Evolutionary conservation across 2,797 vertebrate species (phyloP).

Genomic region (Pangasius djambal): DNA sequence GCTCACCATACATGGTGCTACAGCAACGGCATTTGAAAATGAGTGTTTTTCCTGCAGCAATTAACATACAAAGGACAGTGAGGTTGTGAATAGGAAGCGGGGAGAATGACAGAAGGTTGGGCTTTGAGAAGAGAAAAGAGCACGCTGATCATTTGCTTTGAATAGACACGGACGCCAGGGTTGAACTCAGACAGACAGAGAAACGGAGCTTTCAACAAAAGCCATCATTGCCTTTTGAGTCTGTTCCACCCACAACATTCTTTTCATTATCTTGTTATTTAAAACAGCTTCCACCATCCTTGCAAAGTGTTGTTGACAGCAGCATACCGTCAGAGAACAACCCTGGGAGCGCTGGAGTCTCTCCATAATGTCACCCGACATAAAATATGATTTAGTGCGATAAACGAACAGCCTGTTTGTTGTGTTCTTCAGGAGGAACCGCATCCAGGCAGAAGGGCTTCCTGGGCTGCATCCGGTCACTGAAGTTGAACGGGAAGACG

Average conservation of each 20-base stretch:
- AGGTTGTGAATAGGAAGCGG: slow-evolving; percentile 35
- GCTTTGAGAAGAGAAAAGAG: slow-evolving; percentile 18
- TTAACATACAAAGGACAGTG: slow-evolving; percentile 46
- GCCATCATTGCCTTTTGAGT: slow-evolving; percentile 38
- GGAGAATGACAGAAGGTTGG: slow-evolving; percentile 38
- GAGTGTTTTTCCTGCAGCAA: slow-evolving; percentile 37
- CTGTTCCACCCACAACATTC: slow-evolving; percentile 46
- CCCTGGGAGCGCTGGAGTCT: background rate
- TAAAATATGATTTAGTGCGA: background rate
- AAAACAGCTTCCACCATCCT: background rate
- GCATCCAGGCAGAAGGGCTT: slow-evolving; percentile 94
- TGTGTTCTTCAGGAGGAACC: slow-evolving; percentile 80
- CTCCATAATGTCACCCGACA: background rate
- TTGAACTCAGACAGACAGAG: slow-evolving; percentile 52
- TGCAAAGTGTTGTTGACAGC: background rate
- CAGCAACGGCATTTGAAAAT: slow-evolving; percentile 7
- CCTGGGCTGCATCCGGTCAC: slow-evolving; percentile 87
- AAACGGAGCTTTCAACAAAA: slow-evolving; percentile 49
- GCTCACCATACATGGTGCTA: background rate
- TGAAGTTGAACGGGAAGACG: slow-evolving; percentile 85
- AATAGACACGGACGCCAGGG: slow-evolving; percentile 38
- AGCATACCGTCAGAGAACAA: background rate
- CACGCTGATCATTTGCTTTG: slow-evolving; percentile 38
- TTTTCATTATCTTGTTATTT: slow-evolving; percentile 1
- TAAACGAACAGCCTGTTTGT: background rate